A percentile compares a stretch with the other conserved stretches of the same genome.
Evolutionary conservation across 2,888 invertebrate genomes (phyloP).

Genomic region (Orthonevra nobilis): DNA sequence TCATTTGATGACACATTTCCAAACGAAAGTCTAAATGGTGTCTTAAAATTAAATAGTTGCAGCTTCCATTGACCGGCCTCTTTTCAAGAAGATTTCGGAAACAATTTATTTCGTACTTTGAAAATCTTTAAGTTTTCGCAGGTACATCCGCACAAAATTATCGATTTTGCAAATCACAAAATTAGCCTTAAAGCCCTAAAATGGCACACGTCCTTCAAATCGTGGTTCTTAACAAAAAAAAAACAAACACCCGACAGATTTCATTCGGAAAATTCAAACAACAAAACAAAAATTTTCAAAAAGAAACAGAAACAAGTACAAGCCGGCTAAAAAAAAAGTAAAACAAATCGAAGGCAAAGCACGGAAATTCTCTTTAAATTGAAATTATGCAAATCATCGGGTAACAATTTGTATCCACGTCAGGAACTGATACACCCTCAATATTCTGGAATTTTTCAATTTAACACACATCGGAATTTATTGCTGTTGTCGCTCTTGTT

Average conservation of each 20-base stretch:
- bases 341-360: conserved; percentile 32
- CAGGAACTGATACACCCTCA: conserved; percentile 69
- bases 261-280: background rate
- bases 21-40: too few relatives aligned
- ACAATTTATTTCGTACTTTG: too few relatives aligned
- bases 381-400: conserved; percentile 73
- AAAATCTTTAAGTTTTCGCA: too few relatives aligned
- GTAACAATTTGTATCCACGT: conserved; percentile 72
- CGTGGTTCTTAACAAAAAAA: conserved; percentile 28
- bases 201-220: conserved; percentile 16
- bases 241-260: conserved; percentile 35
- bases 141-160: too few relatives aligned
- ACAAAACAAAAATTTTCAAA: conserved; percentile 1
- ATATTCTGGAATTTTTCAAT: conserved; percentile 72
- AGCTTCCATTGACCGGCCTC: too few relatives aligned
- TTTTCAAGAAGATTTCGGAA: too few relatives aligned
- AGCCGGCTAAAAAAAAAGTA: background rate
- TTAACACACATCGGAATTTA: conserved; percentile 72
- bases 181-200: conserved; percentile 14
- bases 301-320: conserved; percentile 2
- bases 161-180: conserved; percentile 20
- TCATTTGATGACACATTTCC: too few relatives aligned
- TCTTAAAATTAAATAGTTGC: too few relatives aligned
- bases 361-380: conserved; percentile 64
- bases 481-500: conserved; percentile 50